These are phyloP conservation scores for Poeciliopsis infans DNA, from an alignment of 2,797 vertebrate genomes.

Conservation along the genomic window DNA sequence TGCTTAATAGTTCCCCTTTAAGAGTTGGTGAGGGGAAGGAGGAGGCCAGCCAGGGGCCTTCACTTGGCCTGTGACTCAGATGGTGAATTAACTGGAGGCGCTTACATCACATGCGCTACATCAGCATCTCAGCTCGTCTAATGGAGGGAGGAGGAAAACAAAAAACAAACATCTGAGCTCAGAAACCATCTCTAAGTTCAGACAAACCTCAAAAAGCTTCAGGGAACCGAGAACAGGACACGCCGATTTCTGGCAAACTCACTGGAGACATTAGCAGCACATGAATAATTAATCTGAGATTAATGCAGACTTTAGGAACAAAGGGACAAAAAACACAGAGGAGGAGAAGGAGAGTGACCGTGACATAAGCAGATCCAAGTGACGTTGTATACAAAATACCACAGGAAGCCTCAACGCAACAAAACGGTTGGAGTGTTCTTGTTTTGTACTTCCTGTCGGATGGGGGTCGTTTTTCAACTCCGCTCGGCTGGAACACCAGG, in stretches of 20 bases:
- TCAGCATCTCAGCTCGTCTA: conserved; percentile 17
- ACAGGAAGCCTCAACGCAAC: conserved; percentile 75
- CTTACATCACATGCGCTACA: conserved; percentile 23
- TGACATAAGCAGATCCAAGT: conserved; percentile 52
- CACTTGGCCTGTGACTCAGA: conserved; percentile 54
- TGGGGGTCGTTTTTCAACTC: conserved; percentile 30
- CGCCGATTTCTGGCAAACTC: conserved; percentile 48
- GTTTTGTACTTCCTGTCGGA: conserved; percentile 35
- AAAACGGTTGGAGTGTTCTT: conserved; percentile 48
- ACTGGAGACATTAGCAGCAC: conserved; percentile 36
- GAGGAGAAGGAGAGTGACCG: conserved; percentile 16
- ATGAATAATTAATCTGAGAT: conserved; percentile 57
- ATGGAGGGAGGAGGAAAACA: conserved; percentile 22
- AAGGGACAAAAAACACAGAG: conserved; percentile 46
- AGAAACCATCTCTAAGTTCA: conserved; percentile 30
- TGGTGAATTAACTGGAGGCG: conserved; percentile 42
- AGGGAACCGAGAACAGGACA: conserved; percentile 31
- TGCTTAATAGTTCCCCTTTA: conserved; percentile 55
- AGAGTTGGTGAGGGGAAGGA: conserved; percentile 49
- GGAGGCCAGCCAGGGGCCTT: conserved; percentile 31
- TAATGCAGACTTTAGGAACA: conserved; percentile 62
- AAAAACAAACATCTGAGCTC: conserved; percentile 25
- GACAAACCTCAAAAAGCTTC: conserved; percentile 6
- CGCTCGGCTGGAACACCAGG: conserved; percentile 30
- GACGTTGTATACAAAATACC: conserved; percentile 65